Conservation (phyloP, 2,113 vertebrate genomes). For the Eubucco bourcierii region DNA sequence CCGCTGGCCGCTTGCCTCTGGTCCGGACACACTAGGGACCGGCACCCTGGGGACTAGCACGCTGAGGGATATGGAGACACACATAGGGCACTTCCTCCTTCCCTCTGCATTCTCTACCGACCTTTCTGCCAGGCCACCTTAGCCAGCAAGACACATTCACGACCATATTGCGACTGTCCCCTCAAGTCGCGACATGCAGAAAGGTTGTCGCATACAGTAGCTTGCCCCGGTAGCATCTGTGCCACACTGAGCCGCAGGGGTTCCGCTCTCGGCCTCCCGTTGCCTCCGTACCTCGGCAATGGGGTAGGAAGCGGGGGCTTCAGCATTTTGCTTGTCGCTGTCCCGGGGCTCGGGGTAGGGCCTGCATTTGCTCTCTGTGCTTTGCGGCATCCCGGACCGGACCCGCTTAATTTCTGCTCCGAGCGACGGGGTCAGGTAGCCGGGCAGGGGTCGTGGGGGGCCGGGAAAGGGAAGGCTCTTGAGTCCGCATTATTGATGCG, state of each 20-base stretch:
- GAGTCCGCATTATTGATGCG: not conserved
- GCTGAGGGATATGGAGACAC: not conserved
- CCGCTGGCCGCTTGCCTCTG: not conserved
- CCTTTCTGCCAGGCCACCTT: fast-evolving
- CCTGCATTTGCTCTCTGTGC: not conserved
- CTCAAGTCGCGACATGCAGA: not conserved
- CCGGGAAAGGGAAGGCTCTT: not conserved
- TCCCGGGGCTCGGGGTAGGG: not conserved
- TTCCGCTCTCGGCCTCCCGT: not conserved
- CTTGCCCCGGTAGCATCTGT: too few species aligned
- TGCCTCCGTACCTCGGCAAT: not conserved
- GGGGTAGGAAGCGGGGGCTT: not conserved
- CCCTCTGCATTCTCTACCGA: not conserved
- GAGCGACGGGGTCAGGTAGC: not conserved
- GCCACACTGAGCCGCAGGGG: not conserved
- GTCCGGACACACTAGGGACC: not conserved
- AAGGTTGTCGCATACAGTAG: not conserved
- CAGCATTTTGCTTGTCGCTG: not conserved
- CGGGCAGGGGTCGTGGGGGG: too few species aligned
- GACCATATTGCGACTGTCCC: not conserved
- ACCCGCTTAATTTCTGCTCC: fast-evolving
- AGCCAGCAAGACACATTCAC: not conserved
- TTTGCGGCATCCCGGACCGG: not conserved
- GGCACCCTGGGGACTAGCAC: not conserved
- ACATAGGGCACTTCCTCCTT: not conserved